Evolutionary conservation across 2,888 invertebrate genomes (phyloP).

Genomic region (Tenthredo amoena): DNA sequence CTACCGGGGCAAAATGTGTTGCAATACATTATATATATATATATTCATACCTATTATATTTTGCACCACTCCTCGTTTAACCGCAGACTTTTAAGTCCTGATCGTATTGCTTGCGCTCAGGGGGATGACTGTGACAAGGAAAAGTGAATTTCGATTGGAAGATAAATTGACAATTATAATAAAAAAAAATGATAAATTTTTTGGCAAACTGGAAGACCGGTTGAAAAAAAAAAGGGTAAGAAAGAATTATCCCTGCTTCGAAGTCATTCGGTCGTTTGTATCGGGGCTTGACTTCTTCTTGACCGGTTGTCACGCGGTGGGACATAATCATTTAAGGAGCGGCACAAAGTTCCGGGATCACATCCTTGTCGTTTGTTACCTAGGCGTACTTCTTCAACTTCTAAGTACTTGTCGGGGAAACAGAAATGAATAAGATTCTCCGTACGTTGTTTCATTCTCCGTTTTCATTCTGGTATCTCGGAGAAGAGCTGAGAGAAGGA

Average conservation of each 20-base stretch:
- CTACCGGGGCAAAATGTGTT: neutral
- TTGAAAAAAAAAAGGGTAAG: neutral
- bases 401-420: neutral
- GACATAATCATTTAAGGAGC: slow-evolving; percentile 23
- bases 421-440: neutral
- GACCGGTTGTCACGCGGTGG: neutral
- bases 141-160: neutral
- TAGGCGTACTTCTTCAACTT: neutral
- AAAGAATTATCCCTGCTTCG: neutral
- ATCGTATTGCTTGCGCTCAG: neutral
- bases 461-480: neutral
- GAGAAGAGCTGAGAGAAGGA: neutral
- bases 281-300: neutral
- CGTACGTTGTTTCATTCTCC: neutral
- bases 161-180: neutral
- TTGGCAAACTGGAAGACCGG: neutral
- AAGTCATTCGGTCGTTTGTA: neutral
- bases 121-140: neutral
- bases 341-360: slow-evolving; percentile 36
- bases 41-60: neutral
- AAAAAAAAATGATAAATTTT: neutral
- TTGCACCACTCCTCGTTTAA: neutral
- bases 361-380: neutral
- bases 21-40: neutral
- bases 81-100: neutral